A percentile compares a stretch with the other conserved stretches of the same genome.
Evolutionary conservation across 37 sponge, comb jelly and placozoan genomes (phyloP).

Genomic region (Agelas oroides): DNA sequence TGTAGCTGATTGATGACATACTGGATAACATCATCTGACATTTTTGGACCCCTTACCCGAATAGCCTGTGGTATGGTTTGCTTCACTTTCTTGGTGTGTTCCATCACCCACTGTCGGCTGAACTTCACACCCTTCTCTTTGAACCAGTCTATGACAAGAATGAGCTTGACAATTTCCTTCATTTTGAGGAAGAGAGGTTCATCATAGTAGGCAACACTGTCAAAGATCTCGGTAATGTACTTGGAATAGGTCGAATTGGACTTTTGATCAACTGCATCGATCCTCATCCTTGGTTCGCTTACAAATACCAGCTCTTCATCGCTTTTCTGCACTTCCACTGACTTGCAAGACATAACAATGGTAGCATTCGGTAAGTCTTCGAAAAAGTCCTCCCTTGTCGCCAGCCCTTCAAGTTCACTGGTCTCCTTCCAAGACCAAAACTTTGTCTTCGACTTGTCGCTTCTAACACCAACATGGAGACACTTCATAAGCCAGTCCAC

Average conservation of each 20-base stretch:
- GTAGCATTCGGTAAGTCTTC: slow-evolving; percentile 2
- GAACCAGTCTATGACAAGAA: slow-evolving; percentile 53
- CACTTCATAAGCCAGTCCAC: slow-evolving; percentile 72
- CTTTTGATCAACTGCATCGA: not conserved
- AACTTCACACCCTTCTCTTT: slow-evolving; percentile 26
- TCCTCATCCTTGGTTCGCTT: slow-evolving; percentile 48
- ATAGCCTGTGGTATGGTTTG: slow-evolving; percentile 1
- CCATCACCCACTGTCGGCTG: slow-evolving; percentile 39
- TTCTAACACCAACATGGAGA: slow-evolving; percentile 29
- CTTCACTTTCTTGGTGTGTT: slow-evolving; percentile 18
- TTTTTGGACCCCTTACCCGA: not conserved
- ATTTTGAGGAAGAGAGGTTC: slow-evolving; percentile 62
- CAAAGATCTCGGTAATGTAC: slow-evolving; percentile 40
- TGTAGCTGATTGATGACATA: too few species aligned
- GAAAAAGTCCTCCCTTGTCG: slow-evolving; percentile 29
- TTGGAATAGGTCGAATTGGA: slow-evolving; percentile 21
- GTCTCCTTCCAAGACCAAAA: slow-evolving; percentile 17
- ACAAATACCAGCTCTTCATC: slow-evolving; percentile 31
- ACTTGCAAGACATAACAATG: slow-evolving; percentile 43
- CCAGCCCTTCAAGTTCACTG: slow-evolving; percentile 53
- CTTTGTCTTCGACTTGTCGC: slow-evolving; percentile 29
- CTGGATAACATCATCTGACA: too few species aligned
- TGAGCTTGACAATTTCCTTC: slow-evolving; percentile 50
- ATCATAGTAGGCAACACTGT: slow-evolving; percentile 54
- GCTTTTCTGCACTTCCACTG: slow-evolving; percentile 4